Evolutionary conservation across 1,140 invertebrate genomes (phyloP), one percentile per base, ranked within the genome.

Genomic region (Daktulosphaira vitifoliae): DNA sequence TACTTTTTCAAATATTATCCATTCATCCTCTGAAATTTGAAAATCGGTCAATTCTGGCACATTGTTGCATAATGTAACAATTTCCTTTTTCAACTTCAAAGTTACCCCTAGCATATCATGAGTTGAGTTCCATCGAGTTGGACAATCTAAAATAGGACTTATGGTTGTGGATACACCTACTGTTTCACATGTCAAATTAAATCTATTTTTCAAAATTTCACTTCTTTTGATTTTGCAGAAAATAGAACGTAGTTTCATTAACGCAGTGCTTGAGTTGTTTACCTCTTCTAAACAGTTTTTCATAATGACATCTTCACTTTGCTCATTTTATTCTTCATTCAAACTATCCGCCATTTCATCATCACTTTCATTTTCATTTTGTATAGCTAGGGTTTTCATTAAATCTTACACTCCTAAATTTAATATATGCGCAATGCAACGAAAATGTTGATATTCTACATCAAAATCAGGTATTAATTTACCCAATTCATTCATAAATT

Each of bases 341-440:
- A 16, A 16, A 54, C 51, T 38, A 33, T 18, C 18, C n/a, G n/a
- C n/a, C 7, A 38, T 33, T 33, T 29, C 25, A 33, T 38, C 33
- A 26, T 29, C 48, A 20, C 44, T 44, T 8, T 23, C 23, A 6
- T 59, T 3, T 18, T 22, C 20, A 42, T 20, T 33, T 11, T 65
- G 56, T 11, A 66, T 18, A 42, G 46, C 52, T 37, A 68, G 29
- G 13, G 13, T 48, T 52, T 65, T 65, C 53, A 71, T 64, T 22
- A 69, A 65, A 67, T 70, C 69, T 69, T 70, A 67, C 18, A 68
- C 70, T 25, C 66, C 69, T 26, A 70, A 65, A 64, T 70, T 69
- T 18, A 70, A 48, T 62, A 69, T 66, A 33, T 71, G 68, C 33
- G 68, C 69, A 46, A 71, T 70, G 38, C 69, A 71, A 13, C 68